Evolutionary conservation across 2,797 vertebrate genomes (phyloP).

Genomic region (Pseudopleuronectes americanus): DNA sequence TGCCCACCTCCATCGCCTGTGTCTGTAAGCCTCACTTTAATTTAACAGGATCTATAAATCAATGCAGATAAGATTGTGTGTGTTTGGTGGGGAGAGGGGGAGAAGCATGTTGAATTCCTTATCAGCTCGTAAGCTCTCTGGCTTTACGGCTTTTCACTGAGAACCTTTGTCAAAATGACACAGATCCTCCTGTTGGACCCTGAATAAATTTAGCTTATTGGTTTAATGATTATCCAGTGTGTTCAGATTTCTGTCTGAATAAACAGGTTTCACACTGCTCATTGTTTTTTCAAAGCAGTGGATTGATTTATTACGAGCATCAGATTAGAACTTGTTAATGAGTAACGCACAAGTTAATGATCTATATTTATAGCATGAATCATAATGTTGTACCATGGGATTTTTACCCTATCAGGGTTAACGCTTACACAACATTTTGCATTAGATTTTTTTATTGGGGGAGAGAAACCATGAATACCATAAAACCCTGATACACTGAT

Average conservation of each 20-base stretch:
- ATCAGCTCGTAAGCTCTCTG: not conserved
- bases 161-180: not conserved
- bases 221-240: not conserved
- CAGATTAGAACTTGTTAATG: slow-evolving; percentile 2
- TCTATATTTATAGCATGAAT: slow-evolving; percentile 12
- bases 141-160: not conserved
- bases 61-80: not conserved
- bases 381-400: not conserved
- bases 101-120: not conserved
- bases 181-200: not conserved
- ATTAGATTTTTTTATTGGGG: slow-evolving; percentile 1
- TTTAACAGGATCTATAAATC: slow-evolving; percentile 22
- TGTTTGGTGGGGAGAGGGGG: not conserved
- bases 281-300: not conserved
- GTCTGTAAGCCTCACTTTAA: slow-evolving; percentile 19
- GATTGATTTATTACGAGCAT: not conserved
- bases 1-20: not conserved
- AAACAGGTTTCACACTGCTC: no score
- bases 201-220: not conserved
- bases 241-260: not conserved
- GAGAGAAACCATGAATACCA: not conserved
- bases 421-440: slow-evolving; percentile 2
- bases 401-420: not conserved
- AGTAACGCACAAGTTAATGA: slow-evolving; percentile 3
- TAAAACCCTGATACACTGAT: slow-evolving; percentile 11